Percentiles rank a stretch among this genome's conserved stretches.
Evolutionary conservation across 2,888 invertebrate genomes (phyloP).

Genomic region (Nebria brevicollis): DNA sequence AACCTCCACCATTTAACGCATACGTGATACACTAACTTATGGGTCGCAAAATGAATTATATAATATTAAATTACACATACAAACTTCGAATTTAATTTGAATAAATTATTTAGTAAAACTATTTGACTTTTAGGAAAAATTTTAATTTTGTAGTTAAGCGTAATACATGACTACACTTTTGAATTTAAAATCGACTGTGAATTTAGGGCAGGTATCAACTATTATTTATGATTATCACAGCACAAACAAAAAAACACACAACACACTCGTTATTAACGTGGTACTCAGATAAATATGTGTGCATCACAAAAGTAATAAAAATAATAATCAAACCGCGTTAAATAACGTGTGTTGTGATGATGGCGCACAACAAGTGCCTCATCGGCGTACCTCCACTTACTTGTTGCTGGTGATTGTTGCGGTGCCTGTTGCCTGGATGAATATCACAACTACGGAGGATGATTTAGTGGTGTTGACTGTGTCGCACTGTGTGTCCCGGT

Average conservation of each 20-base stretch:
- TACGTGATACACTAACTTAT: too few relatives aligned
- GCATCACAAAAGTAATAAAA: conserved; percentile 10
- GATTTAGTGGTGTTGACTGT: conserved; percentile 17
- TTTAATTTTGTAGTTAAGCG: too few relatives aligned
- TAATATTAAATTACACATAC: too few relatives aligned
- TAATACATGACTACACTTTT: too few relatives aligned
- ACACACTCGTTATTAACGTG: background rate
- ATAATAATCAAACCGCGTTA: background rate
- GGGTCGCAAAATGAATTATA: too few relatives aligned
- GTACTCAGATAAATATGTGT: background rate
- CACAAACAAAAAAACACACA: background rate
- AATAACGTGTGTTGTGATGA: background rate
- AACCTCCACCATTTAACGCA: too few relatives aligned
- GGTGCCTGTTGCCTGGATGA: background rate
- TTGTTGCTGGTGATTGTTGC: conserved; percentile 31
- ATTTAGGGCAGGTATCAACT: too few relatives aligned
- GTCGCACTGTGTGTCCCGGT: conserved; percentile 36
- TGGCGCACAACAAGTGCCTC: conserved; percentile 8
- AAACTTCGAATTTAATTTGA: too few relatives aligned
- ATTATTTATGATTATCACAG: background rate
- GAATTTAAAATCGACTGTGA: too few relatives aligned
- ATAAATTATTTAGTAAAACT: too few relatives aligned
- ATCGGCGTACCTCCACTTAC: conserved; percentile 27
- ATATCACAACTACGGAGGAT: conserved; percentile 10
- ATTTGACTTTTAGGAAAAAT: too few relatives aligned